phyloP scores from a whole-genome alignment of 2,113 vertebrate genomes.

The Cyanoliseus patagonus region DNA sequence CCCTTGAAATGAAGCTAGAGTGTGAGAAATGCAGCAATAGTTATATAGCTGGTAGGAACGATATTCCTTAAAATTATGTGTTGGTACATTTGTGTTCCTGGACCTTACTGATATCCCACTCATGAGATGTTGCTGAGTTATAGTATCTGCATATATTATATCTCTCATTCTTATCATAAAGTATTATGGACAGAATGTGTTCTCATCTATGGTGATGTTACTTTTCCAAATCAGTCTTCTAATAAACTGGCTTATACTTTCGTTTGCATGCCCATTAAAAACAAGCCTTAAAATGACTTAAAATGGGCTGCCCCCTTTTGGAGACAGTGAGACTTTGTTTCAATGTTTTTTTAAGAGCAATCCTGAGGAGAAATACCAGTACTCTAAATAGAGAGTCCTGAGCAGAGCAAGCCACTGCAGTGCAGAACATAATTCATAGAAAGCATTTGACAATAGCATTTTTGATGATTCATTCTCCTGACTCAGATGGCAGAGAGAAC shows the following conservation, averaged over 20 bases:
- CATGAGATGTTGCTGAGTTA: not conserved
- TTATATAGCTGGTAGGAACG: not conserved
- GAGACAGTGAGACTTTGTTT: not conserved
- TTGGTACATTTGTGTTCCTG: not conserved
- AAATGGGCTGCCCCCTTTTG: slow-evolving; percentile 17
- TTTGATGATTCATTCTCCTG: slow-evolving; percentile 68
- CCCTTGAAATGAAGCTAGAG: not conserved
- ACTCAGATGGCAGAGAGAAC: slow-evolving; percentile 31
- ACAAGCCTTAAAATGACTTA: not conserved
- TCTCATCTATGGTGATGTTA: not conserved
- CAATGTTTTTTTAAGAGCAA: not conserved
- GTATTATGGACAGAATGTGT: not conserved
- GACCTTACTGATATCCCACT: not conserved
- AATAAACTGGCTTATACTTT: not conserved
- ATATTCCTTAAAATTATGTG: not conserved
- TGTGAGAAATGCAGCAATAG: not conserved
- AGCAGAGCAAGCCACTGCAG: slow-evolving; percentile 43
- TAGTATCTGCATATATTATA: not conserved
- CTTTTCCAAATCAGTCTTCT: not conserved
- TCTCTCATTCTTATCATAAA: not conserved
- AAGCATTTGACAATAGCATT: slow-evolving; percentile 59
- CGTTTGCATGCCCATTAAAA: not conserved
- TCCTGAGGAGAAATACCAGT: not conserved
- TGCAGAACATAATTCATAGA: slow-evolving; percentile 64
- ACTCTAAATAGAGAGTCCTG: not conserved